Evolutionary conservation across 1,140 invertebrate species (phyloP).

Genomic region (Meloidogyne hapla): DNA sequence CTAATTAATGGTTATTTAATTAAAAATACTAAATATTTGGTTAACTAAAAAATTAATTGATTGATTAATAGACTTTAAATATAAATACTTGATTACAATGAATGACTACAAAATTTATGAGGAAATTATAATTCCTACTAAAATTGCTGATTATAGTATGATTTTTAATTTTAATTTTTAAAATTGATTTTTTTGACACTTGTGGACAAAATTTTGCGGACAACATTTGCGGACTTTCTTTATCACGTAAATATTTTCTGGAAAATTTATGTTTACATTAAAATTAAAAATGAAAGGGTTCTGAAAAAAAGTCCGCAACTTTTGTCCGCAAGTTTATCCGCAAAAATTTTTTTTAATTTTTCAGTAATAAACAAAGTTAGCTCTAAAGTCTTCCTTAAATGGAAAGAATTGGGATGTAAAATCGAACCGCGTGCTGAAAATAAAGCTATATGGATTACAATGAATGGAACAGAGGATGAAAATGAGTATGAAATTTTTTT

Average conservation of each 20-base stretch:
- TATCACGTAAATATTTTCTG: too few relatives aligned
- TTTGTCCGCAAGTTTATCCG: too few relatives aligned
- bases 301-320: too few relatives aligned
- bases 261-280: too few relatives aligned
- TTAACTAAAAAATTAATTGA: background rate
- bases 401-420: background rate
- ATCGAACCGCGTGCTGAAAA: background rate
- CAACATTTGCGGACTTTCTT: too few relatives aligned
- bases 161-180: background rate
- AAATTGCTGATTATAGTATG: slow-evolving; percentile 6
- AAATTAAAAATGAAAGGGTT: too few relatives aligned
- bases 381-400: background rate
- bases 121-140: slow-evolving; percentile 6
- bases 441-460: background rate
- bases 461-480: background rate
- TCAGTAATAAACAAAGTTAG: background rate
- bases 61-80: background rate
- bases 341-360: background rate
- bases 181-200: background rate
- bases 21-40: too few relatives aligned
- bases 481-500: background rate
- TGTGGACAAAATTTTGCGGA: too few relatives aligned
- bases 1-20: too few relatives aligned
- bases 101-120: slow-evolving; percentile 3
- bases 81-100: background rate